Conservation (phyloP, 2,113 vertebrate species). For the Myiozetetes cayanensis region DNA sequence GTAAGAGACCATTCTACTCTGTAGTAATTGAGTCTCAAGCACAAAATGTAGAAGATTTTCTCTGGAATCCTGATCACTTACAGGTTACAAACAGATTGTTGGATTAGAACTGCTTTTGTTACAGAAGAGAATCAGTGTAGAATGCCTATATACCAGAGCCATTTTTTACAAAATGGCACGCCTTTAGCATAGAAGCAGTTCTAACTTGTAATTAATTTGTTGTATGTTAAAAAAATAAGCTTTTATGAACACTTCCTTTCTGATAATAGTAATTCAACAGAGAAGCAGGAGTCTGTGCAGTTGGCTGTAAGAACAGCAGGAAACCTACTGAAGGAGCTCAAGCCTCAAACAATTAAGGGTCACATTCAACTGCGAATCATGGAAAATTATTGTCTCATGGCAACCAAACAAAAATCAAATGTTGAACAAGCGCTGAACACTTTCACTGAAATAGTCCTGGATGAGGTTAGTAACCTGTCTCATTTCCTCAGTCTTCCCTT, state of each 20-base stretch:
- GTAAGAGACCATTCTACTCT: not conserved
- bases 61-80: not conserved
- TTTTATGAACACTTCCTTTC: not conserved
- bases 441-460: conserved; percentile 90
- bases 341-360: conserved; percentile 89
- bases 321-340: conserved; percentile 94
- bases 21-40: not conserved
- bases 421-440: conserved; percentile 87
- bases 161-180: not conserved
- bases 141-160: not conserved
- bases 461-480: conserved; percentile 82
- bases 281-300: conserved; percentile 95
- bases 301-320: conserved; percentile 93
- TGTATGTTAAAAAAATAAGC: not conserved
- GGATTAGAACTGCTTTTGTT: not conserved
- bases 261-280: conserved; percentile 84
- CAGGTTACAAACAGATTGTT: not conserved
- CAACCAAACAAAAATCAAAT: conserved; percentile 90
- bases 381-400: conserved; percentile 92
- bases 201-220: not conserved
- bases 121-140: not conserved
- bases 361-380: conserved; percentile 89
- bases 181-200: not conserved
- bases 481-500: not conserved
- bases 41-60: not conserved